Conservation (phyloP, 2,888 invertebrate species). For the Trissoscelio sp. region DNA sequence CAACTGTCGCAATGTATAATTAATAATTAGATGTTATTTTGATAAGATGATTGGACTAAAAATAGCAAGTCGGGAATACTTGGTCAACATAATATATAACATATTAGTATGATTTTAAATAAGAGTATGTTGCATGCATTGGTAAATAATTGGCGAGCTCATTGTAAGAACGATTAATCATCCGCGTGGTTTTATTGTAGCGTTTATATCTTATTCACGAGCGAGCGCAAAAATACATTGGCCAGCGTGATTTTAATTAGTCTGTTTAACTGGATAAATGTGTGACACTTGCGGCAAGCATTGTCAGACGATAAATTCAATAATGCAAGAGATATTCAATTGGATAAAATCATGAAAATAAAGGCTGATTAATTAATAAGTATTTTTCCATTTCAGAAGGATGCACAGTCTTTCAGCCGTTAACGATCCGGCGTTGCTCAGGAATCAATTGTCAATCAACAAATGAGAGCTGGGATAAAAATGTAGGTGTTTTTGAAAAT, state of each 20-base stretch:
- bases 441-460: conserved; percentile 45
- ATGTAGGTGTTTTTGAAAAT: conserved; percentile 17
- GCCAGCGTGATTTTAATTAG: conserved; percentile 45
- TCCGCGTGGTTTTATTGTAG: conserved; percentile 32
- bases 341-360: conserved; percentile 57
- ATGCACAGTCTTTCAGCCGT: conserved; percentile 54
- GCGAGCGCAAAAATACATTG: conserved; percentile 42
- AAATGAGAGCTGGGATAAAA: conserved; percentile 39
- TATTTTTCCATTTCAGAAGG: conserved; percentile 63
- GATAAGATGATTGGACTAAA: too few species aligned
- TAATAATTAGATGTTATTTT: too few species aligned
- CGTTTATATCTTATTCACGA: conserved; percentile 39
- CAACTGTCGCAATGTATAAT: conserved; percentile 15
- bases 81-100: conserved; percentile 22
- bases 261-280: conserved; percentile 50
- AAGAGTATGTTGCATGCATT: conserved; percentile 23
- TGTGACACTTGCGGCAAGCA: conserved; percentile 52
- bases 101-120: conserved; percentile 24
- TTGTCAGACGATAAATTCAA: conserved; percentile 58
- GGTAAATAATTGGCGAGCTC: conserved; percentile 39
- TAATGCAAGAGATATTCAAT: conserved; percentile 44
- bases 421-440: conserved; percentile 57
- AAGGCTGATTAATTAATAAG: conserved; percentile 56
- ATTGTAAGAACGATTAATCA: conserved; percentile 36
- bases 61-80: conserved; percentile 16